phyloP scores from a whole-genome alignment of 2,113 vertebrate species.

The Lontra canadensis region DNA sequence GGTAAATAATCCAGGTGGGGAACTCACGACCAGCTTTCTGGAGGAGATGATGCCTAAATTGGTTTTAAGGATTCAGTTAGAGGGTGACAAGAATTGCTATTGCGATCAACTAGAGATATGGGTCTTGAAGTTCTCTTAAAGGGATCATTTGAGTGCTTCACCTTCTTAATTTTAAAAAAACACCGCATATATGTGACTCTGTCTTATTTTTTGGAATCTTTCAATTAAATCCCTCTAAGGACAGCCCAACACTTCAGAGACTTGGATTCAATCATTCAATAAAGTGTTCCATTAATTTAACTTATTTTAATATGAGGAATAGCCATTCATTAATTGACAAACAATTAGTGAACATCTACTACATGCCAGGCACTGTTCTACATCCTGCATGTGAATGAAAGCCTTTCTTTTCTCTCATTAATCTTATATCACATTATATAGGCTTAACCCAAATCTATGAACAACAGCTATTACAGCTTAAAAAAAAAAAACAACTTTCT shows the following conservation, averaged over 20 bases:
- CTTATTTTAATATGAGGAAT: neutral
- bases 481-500: neutral
- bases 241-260: neutral
- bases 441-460: neutral
- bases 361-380: neutral
- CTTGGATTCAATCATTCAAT: neutral
- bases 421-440: neutral
- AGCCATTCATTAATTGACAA: neutral
- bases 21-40: neutral
- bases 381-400: neutral
- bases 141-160: neutral
- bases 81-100: neutral
- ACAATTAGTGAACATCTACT: neutral
- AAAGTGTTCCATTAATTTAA: neutral
- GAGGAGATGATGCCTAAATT: neutral
- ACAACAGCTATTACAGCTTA: neutral
- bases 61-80: neutral
- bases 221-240: conserved; percentile 38
- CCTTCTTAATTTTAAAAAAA: neutral
- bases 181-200: neutral
- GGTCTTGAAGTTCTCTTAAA: neutral
- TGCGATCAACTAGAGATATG: neutral
- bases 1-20: neutral
- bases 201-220: conserved; percentile 42
- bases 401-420: neutral